Conservation (phyloP, 2,797 vertebrate species). For the Luscinia megarhynchos region DNA sequence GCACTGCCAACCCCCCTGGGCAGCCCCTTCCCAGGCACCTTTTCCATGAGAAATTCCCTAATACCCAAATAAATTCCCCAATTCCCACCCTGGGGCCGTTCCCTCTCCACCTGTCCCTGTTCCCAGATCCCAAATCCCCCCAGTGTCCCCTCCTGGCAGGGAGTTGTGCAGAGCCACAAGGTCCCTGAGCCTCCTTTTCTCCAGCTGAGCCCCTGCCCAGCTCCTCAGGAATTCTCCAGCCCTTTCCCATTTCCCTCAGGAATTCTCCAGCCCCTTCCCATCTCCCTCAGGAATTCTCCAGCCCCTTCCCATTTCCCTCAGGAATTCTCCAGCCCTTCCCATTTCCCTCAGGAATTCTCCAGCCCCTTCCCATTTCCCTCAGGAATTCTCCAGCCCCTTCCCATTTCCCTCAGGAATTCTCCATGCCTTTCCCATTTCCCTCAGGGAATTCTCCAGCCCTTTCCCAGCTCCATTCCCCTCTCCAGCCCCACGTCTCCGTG, state of each 20-base stretch:
- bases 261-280: neutral
- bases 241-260: neutral
- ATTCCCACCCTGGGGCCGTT: neutral
- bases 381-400: neutral
- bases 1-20: neutral
- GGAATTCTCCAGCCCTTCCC: neutral
- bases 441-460: neutral
- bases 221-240: neutral
- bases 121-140: neutral
- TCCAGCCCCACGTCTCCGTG: neutral
- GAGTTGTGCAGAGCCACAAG: neutral
- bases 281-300: neutral
- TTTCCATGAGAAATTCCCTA: neutral
- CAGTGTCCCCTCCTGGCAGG: neutral
- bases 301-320: neutral
- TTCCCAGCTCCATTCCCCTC: neutral
- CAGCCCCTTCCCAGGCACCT: neutral
- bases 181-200: neutral
- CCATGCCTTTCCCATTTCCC: neutral
- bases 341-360: neutral
- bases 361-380: neutral
- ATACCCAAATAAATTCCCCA: no score
- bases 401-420: no score
- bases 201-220: neutral
- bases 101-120: neutral